phyloP scores from a whole-genome alignment of 2,113 vertebrate species.

The Oreamnos americanus region DNA sequence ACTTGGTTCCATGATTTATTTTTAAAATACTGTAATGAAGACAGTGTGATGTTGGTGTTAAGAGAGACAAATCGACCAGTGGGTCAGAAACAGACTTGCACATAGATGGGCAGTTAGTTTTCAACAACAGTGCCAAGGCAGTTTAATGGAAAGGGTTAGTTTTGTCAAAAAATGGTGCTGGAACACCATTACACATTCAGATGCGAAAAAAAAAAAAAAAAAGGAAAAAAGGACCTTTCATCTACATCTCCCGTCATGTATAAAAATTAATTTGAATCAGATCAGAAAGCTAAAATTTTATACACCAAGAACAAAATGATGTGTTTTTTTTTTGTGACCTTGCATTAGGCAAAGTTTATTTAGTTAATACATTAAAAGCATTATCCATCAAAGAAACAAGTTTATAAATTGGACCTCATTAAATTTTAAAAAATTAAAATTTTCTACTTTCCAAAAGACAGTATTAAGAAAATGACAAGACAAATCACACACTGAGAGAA shows the following conservation, averaged over 20 bases:
- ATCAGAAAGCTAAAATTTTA: conserved; percentile 2
- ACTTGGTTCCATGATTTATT: background rate
- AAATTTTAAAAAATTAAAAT: background rate
- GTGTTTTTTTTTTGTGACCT: background rate
- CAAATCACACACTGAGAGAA: background rate
- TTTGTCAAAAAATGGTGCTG: background rate
- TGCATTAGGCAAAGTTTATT: background rate
- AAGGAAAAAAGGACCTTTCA: background rate
- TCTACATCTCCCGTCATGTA: background rate
- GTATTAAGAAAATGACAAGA: background rate
- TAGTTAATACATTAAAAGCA: background rate
- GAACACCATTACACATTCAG: background rate
- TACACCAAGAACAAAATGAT: background rate
- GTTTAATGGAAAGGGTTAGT: background rate
- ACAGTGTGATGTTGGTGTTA: background rate
- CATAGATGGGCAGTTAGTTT: background rate
- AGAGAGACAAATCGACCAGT: background rate
- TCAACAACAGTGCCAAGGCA: background rate
- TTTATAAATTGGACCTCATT: background rate
- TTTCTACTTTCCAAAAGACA: background rate
- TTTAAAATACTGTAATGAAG: background rate
- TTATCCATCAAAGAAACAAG: background rate
- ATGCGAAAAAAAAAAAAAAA: background rate
- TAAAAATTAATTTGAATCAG: background rate
- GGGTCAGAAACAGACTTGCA: background rate